Base-by-base conservation (phyloP, 2,797 vertebrate species). In the Poeciliopsis presidionis region DNA sequence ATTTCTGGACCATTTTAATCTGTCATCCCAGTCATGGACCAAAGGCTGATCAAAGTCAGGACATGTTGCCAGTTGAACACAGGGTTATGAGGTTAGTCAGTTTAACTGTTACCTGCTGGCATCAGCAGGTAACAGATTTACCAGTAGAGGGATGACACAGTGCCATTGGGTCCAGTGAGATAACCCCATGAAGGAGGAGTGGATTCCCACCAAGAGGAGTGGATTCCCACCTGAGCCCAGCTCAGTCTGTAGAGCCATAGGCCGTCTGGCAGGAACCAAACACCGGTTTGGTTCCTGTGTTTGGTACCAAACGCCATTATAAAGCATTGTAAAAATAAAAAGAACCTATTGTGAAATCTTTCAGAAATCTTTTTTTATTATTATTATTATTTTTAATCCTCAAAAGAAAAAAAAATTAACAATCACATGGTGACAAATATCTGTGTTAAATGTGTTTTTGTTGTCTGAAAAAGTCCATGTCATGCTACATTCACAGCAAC, bases 401-500 rank as follows among this genome's bases (percentile, higher is more conserved):
- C 73, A 25, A 80, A 81, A 49, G 88, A 51, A 87, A 85, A 88
- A n/a, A 12, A 22, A 6, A 33, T 33, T 4, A 75, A 80, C 71
- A 82, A 45, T 74, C 69, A 71, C 59, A 63, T 78, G 76, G 39
- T 82, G 78, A 79, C 36, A 86, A 79, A 77, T 59, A 0, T 47
- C 84, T 84, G 70, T 87, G 74, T 86, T n/a, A 84, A 73, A n/a
- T 83, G 65, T 86, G 76, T 84, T 86, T 90, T 86, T 87, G 86
- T 85, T 90, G 73, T 75, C 70, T 77, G 72, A 80, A 74, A 79
- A 81, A 78, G 72, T 88, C 75, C 72, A 81, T 84, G 71, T 83
- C 82, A 87, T 57, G 80, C 86, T 84, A 85, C 28, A 87, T 90
- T 90, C 94, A 95, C 94, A 90, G 91, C 94, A 94, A 93, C 79